These are phyloP conservation scores for Takifugu flavidus DNA, from an alignment of 2,113 vertebrate genomes.

Conservation along the genomic window DNA sequence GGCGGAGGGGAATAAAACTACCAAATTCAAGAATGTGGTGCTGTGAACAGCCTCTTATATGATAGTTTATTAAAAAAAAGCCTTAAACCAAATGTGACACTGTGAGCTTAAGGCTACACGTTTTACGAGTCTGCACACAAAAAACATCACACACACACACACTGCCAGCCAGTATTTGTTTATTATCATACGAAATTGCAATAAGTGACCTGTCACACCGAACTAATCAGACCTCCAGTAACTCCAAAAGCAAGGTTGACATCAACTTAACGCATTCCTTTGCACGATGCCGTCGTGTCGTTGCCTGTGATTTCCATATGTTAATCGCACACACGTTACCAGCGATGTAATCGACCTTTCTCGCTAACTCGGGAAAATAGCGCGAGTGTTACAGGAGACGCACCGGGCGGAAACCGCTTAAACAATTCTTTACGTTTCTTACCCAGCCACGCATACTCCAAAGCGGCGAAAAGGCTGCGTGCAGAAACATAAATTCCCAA, in stretches of 20 bases:
- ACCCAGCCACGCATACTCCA: conserved; percentile 62
- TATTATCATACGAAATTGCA: background rate
- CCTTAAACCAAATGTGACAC: background rate
- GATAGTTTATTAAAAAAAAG: background rate
- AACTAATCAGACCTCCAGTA: background rate
- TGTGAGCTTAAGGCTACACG: no score
- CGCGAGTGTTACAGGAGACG: conserved; percentile 28
- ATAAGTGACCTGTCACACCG: background rate
- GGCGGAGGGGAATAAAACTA: no score
- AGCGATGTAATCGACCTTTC: conserved; percentile 32
- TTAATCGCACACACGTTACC: conserved; percentile 16
- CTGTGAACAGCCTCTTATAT: no score
- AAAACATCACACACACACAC: background rate
- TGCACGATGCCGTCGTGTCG: background rate
- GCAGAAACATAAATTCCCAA: conserved; percentile 18
- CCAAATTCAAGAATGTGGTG: no score
- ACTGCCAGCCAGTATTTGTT: conserved; percentile 9
- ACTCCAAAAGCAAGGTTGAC: conserved; percentile 9
- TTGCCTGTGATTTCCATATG: conserved; percentile 1
- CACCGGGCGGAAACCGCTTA: conserved; percentile 23
- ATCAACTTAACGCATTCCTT: background rate
- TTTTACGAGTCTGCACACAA: background rate
- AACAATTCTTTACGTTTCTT: conserved; percentile 32
- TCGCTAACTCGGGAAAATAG: conserved; percentile 58
- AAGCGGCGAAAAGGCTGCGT: conserved; percentile 9